phyloP scores from a whole-genome alignment of 2,888 invertebrate genomes.

The Operophtera brumata region DNA sequence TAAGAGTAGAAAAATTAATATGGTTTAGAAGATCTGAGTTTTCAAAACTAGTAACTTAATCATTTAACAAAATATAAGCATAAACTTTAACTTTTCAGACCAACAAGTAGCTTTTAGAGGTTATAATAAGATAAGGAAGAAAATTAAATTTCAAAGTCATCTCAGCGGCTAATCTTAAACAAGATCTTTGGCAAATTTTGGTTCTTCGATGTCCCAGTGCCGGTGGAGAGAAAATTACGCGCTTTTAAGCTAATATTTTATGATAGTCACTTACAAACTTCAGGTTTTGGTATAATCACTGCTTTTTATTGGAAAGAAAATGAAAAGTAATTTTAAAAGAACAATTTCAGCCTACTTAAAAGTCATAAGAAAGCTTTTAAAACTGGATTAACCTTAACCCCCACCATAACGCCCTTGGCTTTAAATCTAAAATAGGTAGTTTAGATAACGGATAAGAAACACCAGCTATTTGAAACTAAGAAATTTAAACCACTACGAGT shows the following conservation, averaged over 20 bases:
- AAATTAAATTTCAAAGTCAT: too few species aligned
- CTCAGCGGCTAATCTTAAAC: too few species aligned
- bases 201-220: background rate
- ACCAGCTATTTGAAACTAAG: background rate
- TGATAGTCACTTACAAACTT: background rate
- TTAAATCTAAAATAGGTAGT: background rate
- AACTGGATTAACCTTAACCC: background rate
- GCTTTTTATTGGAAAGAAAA: background rate
- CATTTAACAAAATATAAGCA: too few species aligned
- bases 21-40: too few species aligned
- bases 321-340: background rate
- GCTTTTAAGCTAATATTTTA: background rate
- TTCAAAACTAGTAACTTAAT: too few species aligned
- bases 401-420: background rate
- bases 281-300: background rate
- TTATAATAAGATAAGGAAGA: constrained; percentile 21
- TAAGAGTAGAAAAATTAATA: too few species aligned
- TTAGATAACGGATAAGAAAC: background rate
- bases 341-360: background rate
- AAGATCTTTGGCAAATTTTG: constrained; percentile 14
- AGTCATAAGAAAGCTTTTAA: background rate
- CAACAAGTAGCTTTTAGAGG: constrained; percentile 28
- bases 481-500: background rate
- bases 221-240: background rate
- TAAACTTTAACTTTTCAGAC: background rate